phyloP scores from a whole-genome alignment of 2,113 vertebrate species.

The Phalacrocorax pelagicus region DNA sequence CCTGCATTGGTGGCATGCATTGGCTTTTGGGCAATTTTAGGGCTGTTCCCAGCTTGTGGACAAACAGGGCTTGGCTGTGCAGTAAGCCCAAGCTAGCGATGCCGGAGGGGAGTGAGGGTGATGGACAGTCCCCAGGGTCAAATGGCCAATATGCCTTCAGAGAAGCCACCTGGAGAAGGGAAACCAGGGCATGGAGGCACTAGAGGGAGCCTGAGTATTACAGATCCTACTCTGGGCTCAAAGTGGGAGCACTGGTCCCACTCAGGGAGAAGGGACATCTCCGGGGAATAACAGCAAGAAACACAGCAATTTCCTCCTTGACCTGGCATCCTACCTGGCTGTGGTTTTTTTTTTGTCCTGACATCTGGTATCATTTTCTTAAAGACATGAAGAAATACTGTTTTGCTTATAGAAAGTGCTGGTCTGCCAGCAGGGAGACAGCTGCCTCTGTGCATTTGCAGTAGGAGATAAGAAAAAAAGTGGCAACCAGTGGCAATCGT shows the following conservation, averaged over 20 bases:
- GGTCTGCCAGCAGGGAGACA: neutral
- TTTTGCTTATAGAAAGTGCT: neutral
- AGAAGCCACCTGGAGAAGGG: neutral
- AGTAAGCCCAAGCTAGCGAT: rapidly evolving
- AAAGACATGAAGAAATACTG: neutral
- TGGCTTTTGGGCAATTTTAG: neutral
- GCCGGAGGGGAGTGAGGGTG: neutral
- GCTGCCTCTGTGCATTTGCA: neutral
- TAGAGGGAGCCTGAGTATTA: constrained; percentile 57
- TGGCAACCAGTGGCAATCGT: neutral
- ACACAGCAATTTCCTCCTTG: neutral
- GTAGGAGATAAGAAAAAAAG: neutral
- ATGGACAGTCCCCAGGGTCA: neutral
- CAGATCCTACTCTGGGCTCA: neutral
- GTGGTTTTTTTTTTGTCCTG: neutral
- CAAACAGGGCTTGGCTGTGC: neutral
- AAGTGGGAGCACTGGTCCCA: neutral
- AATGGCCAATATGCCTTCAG: rapidly evolving
- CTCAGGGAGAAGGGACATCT: neutral
- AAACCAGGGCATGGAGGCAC: neutral
- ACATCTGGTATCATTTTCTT: neutral
- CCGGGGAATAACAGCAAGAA: neutral
- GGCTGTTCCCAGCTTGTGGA: neutral
- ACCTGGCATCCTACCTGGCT: neutral
- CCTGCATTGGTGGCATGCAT: neutral